Evolutionary conservation across 2,888 invertebrate species (phyloP).

Genomic region (Branchellion lobata): DNA sequence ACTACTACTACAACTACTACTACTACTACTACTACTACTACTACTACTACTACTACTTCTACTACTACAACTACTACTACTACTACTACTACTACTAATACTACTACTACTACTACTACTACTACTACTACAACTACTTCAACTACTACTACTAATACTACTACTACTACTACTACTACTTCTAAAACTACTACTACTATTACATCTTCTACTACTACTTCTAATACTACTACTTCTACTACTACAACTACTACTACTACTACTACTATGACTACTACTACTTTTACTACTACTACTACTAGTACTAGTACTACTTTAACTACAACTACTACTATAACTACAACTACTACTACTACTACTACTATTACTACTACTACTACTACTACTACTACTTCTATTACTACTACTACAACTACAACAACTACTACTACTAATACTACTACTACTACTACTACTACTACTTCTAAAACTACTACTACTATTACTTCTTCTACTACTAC

Average conservation of each 20-base stretch:
- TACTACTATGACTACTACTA: constrained; percentile 6
- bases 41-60: constrained; percentile 19
- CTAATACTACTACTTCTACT: not conserved
- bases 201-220: constrained; percentile 11
- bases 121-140: constrained; percentile 24
- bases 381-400: not conserved
- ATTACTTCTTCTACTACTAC: constrained; percentile 5
- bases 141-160: constrained; percentile 5
- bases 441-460: constrained; percentile 3
- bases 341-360: constrained; percentile 9
- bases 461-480: constrained; percentile 3
- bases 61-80: constrained; percentile 15
- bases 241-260: constrained; percentile 19
- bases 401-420: not conserved
- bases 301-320: constrained; percentile 2
- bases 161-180: constrained; percentile 3
- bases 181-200: not conserved
- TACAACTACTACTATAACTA: constrained; percentile 1
- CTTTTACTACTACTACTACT: constrained; percentile 18
- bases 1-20: constrained; percentile 13
- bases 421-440: constrained; percentile 15
- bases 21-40: constrained; percentile 11
- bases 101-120: constrained; percentile 18
- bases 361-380: constrained; percentile 10
- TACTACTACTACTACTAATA: constrained; percentile 17